These are phyloP conservation scores for Neogobius melanostomus DNA, from an alignment of 2,113 vertebrate genomes.

Conservation along the genomic window DNA sequence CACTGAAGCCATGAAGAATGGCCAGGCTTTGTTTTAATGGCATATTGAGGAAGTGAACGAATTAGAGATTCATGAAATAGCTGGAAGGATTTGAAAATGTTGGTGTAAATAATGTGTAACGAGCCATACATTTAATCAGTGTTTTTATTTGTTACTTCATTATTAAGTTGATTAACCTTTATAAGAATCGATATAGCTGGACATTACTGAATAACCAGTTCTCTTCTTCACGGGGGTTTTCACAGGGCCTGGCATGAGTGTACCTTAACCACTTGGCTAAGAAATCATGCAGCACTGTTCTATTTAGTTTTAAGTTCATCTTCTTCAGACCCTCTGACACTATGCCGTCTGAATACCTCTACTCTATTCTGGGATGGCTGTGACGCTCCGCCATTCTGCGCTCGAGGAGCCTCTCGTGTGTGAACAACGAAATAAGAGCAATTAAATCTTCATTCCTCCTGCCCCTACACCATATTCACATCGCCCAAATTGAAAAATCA, in stretches of 20 bases:
- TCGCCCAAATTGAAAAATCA: constrained; percentile 58
- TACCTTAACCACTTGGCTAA: no score
- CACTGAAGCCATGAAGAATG: neutral
- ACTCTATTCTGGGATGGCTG: constrained; percentile 40
- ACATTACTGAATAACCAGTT: no score
- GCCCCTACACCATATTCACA: constrained; percentile 40
- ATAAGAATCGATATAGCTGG: neutral
- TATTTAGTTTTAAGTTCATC: constrained; percentile 2
- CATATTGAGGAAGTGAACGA: constrained; percentile 39
- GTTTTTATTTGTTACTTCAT: neutral
- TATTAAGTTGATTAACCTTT: constrained; percentile 4
- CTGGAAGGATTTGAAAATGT: constrained; percentile 19
- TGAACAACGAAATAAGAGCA: constrained; percentile 64
- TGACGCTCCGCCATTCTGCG: constrained; percentile 42
- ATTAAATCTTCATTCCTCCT: constrained; percentile 66
- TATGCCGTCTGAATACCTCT: constrained; percentile 10
- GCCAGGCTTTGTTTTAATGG: constrained; percentile 26
- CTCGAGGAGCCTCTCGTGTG: constrained; percentile 43
- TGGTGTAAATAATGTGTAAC: constrained; percentile 19
- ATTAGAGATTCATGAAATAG: constrained; percentile 40
- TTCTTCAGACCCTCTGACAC: neutral
- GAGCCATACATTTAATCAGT: neutral
- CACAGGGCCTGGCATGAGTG: no score
- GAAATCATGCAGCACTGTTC: neutral
- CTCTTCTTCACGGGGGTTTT: no score